Evolutionary conservation across 2,888 invertebrate species (phyloP).

Genomic region (Chymomyza procnemis): DNA sequence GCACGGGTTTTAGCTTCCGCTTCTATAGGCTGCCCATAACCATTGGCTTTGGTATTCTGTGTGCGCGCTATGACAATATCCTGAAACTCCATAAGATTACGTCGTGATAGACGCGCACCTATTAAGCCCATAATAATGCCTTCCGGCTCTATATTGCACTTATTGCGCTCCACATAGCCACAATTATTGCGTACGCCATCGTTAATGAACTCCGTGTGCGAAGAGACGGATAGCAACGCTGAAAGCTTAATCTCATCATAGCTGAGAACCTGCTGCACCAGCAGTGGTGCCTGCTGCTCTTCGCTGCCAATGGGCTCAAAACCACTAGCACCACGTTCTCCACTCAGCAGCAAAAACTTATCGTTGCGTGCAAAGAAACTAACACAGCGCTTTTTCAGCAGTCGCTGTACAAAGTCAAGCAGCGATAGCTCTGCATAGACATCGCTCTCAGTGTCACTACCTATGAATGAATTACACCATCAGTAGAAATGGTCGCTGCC

Average conservation of each 20-base stretch:
- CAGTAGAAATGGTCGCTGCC: not conserved
- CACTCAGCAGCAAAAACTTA: slow-evolving; percentile 78
- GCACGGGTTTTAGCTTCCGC: slow-evolving; percentile 26
- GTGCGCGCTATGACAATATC: slow-evolving; percentile 79
- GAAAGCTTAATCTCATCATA: slow-evolving; percentile 82
- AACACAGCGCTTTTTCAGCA: slow-evolving; percentile 80
- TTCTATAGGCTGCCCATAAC: slow-evolving; percentile 72
- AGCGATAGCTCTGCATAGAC: slow-evolving; percentile 78
- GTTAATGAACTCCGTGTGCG: slow-evolving; percentile 81
- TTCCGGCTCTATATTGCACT: slow-evolving; percentile 77
- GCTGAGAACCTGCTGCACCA: slow-evolving; percentile 80
- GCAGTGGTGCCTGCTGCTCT: slow-evolving; percentile 78
- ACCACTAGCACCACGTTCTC: slow-evolving; percentile 78
- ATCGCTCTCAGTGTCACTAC: slow-evolving; percentile 73
- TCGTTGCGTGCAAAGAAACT: slow-evolving; percentile 79
- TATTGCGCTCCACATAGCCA: slow-evolving; percentile 77
- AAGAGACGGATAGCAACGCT: slow-evolving; percentile 80
- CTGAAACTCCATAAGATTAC: slow-evolving; percentile 80
- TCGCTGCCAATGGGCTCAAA: slow-evolving; percentile 81
- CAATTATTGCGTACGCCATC: slow-evolving; percentile 81
- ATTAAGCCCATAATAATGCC: slow-evolving; percentile 80
- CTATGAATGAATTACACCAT: slow-evolving; percentile 33
- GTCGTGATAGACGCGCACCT: slow-evolving; percentile 79
- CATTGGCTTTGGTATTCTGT: slow-evolving; percentile 80
- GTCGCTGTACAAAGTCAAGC: slow-evolving; percentile 79